phyloP scores from a whole-genome alignment of 2,888 invertebrate genomes.

The Hirudinaria manillensis region DNA sequence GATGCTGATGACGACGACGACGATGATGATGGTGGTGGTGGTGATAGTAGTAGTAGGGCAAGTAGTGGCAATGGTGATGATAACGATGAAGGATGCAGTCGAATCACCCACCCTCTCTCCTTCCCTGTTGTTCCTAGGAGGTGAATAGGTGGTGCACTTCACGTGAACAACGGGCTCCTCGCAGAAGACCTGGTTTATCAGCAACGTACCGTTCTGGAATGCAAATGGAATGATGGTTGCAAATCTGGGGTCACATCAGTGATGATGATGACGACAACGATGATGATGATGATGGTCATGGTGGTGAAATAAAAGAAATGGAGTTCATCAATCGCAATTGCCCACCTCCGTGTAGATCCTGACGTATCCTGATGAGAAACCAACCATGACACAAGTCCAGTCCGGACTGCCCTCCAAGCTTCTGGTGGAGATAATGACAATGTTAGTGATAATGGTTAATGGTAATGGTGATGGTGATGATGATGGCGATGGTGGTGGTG shows the following conservation, averaged over 20 bases:
- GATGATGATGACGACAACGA: not conserved
- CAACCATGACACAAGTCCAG: slow-evolving; percentile 86
- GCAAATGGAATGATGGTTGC: not conserved
- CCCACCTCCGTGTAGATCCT: slow-evolving; percentile 75
- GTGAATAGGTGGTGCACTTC: slow-evolving; percentile 69
- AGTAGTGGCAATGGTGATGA: not conserved
- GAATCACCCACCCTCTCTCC: slow-evolving; percentile 47
- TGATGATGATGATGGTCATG: not conserved
- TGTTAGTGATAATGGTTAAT: not conserved
- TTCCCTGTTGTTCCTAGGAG: slow-evolving; percentile 49
- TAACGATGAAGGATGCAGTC: no score
- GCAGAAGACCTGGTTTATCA: slow-evolving; percentile 78
- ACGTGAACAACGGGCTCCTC: slow-evolving; percentile 71
- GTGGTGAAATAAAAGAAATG: not conserved
- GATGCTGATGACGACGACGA: not conserved
- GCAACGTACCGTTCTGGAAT: slow-evolving; percentile 66
- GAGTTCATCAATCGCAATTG: not conserved
- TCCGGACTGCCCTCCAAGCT: slow-evolving; percentile 68
- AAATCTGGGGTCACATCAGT: no score
- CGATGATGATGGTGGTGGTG: not conserved
- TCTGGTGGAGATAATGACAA: slow-evolving; percentile 42
- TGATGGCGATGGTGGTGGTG: not conserved
- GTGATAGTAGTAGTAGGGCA: not conserved
- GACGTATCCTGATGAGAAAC: slow-evolving; percentile 76
- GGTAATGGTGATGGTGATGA: not conserved